Base-by-base conservation (phyloP, 2,113 vertebrate genomes). In the Vulpes vulpes region DNA sequence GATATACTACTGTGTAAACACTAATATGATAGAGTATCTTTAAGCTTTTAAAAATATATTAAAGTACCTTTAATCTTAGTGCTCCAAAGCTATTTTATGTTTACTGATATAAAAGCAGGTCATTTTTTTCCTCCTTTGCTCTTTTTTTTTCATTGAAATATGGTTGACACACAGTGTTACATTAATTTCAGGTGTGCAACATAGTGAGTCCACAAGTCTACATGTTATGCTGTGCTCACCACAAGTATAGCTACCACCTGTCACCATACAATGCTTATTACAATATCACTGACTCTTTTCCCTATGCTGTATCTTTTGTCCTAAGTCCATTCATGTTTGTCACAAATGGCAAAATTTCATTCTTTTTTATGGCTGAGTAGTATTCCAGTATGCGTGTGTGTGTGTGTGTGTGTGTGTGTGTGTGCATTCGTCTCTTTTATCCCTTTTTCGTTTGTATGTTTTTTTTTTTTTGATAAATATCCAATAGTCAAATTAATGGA, bases 31-130 rank as follows among this genome's bases (percentile, higher is more conserved):
- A 91, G 14, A 60, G n/a, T 78, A 92, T 60, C 49, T 89, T 92
- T 80, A 59, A n/a, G 32, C 17, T 90, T 88, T 25, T 64, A n/a
- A 78, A 78, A 90, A 53, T 25, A 71, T 49, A 59, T 11, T 69
- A 82, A 82, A 32, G 35, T 92, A 82, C 32, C 43, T 91, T 81
- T 51, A 89, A 78, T 84, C n/a, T 69, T 89, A 85, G 9, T 76
- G 27, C 16, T 96, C 90, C 64, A 88, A 88, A 51, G 51, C 11
- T 53, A 80, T 57, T 89, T 86, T 71, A 78, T 93, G 74, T 93
- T 83, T 91, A 91, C 62, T 93, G 49, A 93, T 14, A 69, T 35
- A 69, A 35, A 35, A 35, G 30, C 32, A 8, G 67, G 67, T 35
- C 32, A 35, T 69, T 69, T 69, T 69, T 69, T n/a, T 69, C 32